These are phyloP conservation scores for Rotaria socialis DNA, from an alignment of 2,888 invertebrate species.

Conservation along the genomic window DNA sequence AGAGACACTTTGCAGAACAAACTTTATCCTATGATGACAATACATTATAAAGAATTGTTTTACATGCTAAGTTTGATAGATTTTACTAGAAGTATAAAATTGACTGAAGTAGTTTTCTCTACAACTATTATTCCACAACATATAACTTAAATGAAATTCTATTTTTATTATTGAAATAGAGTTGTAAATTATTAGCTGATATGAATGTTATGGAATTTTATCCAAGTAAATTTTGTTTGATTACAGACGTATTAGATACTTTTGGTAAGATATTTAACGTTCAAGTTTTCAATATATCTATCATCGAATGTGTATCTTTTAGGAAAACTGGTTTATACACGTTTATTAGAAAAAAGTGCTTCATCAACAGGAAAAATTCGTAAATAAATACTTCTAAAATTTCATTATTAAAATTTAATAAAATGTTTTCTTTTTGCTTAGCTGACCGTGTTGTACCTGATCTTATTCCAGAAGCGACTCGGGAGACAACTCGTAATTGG, in stretches of 20 bases:
- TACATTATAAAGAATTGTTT: too few relatives aligned
- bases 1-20: too few relatives aligned
- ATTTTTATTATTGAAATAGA: slow-evolving; percentile 57
- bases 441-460: slow-evolving; percentile 69
- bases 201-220: slow-evolving; percentile 86
- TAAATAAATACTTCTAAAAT: background rate
- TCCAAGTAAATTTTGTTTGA: slow-evolving; percentile 92
- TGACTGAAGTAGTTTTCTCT: too few relatives aligned
- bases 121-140: too few relatives aligned
- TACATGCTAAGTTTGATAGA: too few relatives aligned
- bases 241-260: slow-evolving; percentile 89
- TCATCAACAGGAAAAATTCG: slow-evolving; percentile 62
- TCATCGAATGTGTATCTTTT: background rate
- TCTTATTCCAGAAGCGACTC: slow-evolving; percentile 71
- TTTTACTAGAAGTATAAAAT: too few relatives aligned
- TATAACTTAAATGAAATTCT: too few relatives aligned
- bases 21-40: too few relatives aligned
- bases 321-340: slow-evolving; percentile 78
- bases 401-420: background rate
- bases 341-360: slow-evolving; percentile 65
- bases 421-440: slow-evolving; percentile 48
- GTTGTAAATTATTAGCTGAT: slow-evolving; percentile 84
- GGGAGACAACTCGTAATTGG: slow-evolving; percentile 96
- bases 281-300: too few relatives aligned
- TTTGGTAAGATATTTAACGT: slow-evolving; percentile 64